These are phyloP conservation scores for Onthophagus sagittarius DNA, from an alignment of 2,888 invertebrate genomes.

Conservation along the genomic window DNA sequence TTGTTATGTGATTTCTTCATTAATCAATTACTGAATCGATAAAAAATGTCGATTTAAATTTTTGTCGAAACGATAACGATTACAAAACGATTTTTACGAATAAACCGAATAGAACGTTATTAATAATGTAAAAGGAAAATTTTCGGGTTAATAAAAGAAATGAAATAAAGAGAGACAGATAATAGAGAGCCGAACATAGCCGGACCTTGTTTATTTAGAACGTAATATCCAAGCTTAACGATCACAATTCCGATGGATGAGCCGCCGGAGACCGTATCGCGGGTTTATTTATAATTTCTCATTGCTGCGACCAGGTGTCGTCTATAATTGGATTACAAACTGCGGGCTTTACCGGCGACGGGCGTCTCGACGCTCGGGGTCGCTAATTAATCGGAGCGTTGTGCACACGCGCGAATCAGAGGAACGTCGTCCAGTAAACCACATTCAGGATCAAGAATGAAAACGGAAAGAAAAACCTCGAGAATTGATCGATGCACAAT, in stretches of 20 bases:
- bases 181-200: background rate
- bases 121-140: background rate
- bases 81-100: too few relatives aligned
- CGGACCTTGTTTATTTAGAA: background rate
- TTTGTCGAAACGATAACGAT: too few relatives aligned
- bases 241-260: background rate
- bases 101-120: too few relatives aligned
- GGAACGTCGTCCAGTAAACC: slow-evolving; percentile 85
- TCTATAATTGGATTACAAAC: slow-evolving; percentile 27
- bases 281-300: slow-evolving; percentile 19
- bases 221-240: background rate
- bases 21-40: too few relatives aligned
- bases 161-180: background rate
- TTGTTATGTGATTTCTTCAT: too few relatives aligned
- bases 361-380: background rate
- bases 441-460: slow-evolving; percentile 87
- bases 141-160: background rate
- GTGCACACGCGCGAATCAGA: slow-evolving; percentile 38
- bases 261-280: slow-evolving; percentile 2
- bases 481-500: slow-evolving; percentile 81
- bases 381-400: slow-evolving; percentile 8
- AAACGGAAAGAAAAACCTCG: slow-evolving; percentile 85
- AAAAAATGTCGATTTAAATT: too few relatives aligned
- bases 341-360: background rate
- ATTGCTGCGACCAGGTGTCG: slow-evolving; percentile 27